Evolutionary conservation across 2,888 invertebrate genomes (phyloP).

Genomic region (Operophtera brumata): DNA sequence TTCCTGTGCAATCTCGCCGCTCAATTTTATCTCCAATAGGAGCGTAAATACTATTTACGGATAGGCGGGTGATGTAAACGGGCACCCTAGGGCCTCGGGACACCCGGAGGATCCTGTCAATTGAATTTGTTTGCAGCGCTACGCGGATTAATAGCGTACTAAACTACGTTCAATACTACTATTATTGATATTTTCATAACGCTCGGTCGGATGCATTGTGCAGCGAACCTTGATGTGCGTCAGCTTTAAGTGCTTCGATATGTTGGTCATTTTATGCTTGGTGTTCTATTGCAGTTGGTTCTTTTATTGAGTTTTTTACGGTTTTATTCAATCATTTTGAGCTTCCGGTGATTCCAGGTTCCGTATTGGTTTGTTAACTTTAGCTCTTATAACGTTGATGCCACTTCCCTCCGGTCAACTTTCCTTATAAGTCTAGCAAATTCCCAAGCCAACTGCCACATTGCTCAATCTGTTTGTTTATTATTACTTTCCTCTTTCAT

Average conservation of each 20-base stretch:
- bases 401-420: slow-evolving; percentile 25
- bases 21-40: slow-evolving; percentile 71
- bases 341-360: slow-evolving; percentile 35
- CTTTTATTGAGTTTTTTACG: slow-evolving; percentile 55
- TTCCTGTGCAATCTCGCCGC: slow-evolving; percentile 69
- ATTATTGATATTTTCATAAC: slow-evolving; percentile 73
- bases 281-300: slow-evolving; percentile 48
- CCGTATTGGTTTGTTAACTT: slow-evolving; percentile 22
- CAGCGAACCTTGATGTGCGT: slow-evolving; percentile 50
- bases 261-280: slow-evolving; percentile 58
- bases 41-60: slow-evolving; percentile 59
- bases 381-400: slow-evolving; percentile 21
- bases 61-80: slow-evolving; percentile 69
- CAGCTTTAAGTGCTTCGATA: slow-evolving; percentile 60
- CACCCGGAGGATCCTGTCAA: slow-evolving; percentile 67
- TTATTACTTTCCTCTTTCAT: slow-evolving; percentile 52
- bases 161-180: slow-evolving; percentile 69
- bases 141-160: slow-evolving; percentile 71
- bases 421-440: slow-evolving; percentile 30
- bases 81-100: slow-evolving; percentile 63
- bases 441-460: slow-evolving; percentile 30
- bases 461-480: slow-evolving; percentile 43
- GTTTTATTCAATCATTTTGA: slow-evolving; percentile 49
- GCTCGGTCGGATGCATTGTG: slow-evolving; percentile 58
- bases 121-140: slow-evolving; percentile 80